These are phyloP conservation scores for Smittia sp. DNA, from an alignment of 2,888 invertebrate species.

Conservation along the genomic window DNA sequence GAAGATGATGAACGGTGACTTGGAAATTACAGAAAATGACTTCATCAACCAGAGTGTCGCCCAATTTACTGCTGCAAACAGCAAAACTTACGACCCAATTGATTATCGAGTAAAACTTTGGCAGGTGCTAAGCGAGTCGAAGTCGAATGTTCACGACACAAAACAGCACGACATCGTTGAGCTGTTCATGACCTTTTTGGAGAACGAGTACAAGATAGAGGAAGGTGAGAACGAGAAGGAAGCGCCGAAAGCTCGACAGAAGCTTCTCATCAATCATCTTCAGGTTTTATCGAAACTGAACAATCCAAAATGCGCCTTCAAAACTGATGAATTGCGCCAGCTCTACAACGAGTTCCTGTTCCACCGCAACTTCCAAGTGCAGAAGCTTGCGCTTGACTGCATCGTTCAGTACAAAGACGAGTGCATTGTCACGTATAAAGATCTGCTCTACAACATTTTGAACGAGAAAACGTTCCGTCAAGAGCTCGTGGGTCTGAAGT, in stretches of 20 bases:
- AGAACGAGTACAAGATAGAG: conserved; percentile 59
- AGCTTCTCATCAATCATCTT: conserved; percentile 63
- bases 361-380: conserved; percentile 74
- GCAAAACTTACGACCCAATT: conserved; percentile 63
- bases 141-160: conserved; percentile 69
- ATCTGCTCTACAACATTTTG: conserved; percentile 73
- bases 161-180: conserved; percentile 77
- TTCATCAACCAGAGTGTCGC: conserved; percentile 29
- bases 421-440: conserved; percentile 74
- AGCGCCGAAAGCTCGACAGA: conserved; percentile 43
- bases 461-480: conserved; percentile 86
- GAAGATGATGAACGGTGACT: not conserved
- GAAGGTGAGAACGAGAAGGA: conserved; percentile 51
- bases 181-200: conserved; percentile 72
- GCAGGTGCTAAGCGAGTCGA: conserved; percentile 70
- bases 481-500: conserved; percentile 53
- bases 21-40: not conserved
- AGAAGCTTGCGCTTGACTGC: conserved; percentile 83
- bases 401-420: conserved; percentile 81
- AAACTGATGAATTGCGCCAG: conserved; percentile 70
- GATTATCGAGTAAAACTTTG: conserved; percentile 80
- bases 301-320: conserved; percentile 76
- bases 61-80: conserved; percentile 45
- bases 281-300: conserved; percentile 74
- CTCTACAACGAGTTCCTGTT: conserved; percentile 78